Evolutionary conservation across 35 echinoderm and acorn worm species (phyloP).

Genomic region (Acanthaster planci): DNA sequence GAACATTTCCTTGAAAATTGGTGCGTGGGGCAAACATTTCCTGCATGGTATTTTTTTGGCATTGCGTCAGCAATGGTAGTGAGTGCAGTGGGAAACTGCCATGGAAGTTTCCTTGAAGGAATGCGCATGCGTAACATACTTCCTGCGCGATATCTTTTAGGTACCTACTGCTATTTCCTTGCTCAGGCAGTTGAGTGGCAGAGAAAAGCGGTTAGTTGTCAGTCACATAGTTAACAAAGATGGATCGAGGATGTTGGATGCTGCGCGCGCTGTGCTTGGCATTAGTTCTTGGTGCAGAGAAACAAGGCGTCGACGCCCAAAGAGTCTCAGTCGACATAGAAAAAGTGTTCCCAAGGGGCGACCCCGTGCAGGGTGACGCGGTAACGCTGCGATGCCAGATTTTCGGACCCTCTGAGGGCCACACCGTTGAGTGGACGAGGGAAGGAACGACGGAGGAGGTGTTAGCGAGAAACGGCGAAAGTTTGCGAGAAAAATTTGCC

Average conservation of each 20-base stretch:
- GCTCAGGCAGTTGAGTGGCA: no score
- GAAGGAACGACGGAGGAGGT: neutral
- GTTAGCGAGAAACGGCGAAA: neutral
- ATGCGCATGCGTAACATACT: no score
- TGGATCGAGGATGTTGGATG: neutral
- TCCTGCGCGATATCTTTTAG: no score
- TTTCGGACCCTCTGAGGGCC: neutral
- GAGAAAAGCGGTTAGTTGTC: no score
- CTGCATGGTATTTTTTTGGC: no score
- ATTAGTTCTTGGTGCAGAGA: neutral
- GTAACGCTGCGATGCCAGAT: neutral
- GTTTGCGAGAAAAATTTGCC: neutral
- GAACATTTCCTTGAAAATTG: no score
- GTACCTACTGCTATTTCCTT: no score
- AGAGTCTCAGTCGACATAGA: neutral
- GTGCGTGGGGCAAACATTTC: no score
- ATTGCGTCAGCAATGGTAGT: no score
- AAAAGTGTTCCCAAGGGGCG: neutral
- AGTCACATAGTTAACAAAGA: neutral
- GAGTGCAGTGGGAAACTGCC: no score
- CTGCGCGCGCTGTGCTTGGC: neutral
- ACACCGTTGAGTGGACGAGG: conserved; percentile 3
- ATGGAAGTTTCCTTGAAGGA: no score
- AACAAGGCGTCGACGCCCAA: neutral
- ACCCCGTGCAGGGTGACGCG: neutral